These are phyloP conservation scores for Julus scanicus DNA, from an alignment of 2,888 invertebrate genomes.

Conservation along the genomic window DNA sequence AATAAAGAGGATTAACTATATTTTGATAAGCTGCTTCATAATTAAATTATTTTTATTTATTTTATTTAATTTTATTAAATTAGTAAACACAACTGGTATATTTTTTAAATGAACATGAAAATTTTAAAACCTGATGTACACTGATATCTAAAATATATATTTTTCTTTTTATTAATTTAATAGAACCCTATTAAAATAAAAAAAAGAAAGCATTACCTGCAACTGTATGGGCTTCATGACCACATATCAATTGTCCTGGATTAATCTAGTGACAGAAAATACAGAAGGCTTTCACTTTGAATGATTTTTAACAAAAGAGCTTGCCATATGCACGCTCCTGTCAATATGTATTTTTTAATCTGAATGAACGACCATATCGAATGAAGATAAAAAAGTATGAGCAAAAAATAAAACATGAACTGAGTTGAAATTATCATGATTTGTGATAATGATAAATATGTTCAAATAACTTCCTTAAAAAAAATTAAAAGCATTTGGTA, in stretches of 20 bases:
- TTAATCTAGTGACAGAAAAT: constrained; percentile 30
- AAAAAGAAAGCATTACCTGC: constrained; percentile 15
- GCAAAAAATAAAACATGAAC: not conserved
- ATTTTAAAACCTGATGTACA: too few species aligned
- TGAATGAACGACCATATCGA: not conserved
- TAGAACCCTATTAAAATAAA: not conserved
- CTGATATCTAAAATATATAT: not conserved
- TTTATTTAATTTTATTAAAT: too few species aligned
- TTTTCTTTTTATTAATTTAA: not conserved
- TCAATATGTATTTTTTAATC: not conserved
- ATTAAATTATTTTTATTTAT: too few species aligned
- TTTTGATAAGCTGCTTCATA: too few species aligned
- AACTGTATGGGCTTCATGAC: constrained; percentile 42
- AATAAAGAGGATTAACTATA: too few species aligned
- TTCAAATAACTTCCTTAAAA: not conserved
- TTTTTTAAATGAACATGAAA: too few species aligned
- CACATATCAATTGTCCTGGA: constrained; percentile 18
- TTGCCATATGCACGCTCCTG: not conserved
- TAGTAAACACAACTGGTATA: too few species aligned
- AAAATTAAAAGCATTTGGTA: not conserved
- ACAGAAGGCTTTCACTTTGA: not conserved
- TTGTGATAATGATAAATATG: not conserved
- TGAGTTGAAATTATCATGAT: not conserved
- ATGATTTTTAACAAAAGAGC: not conserved
- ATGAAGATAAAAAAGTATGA: not conserved